Base-by-base conservation (phyloP, 1,140 invertebrate species). In the Macrosteles quadrilineatus region DNA sequence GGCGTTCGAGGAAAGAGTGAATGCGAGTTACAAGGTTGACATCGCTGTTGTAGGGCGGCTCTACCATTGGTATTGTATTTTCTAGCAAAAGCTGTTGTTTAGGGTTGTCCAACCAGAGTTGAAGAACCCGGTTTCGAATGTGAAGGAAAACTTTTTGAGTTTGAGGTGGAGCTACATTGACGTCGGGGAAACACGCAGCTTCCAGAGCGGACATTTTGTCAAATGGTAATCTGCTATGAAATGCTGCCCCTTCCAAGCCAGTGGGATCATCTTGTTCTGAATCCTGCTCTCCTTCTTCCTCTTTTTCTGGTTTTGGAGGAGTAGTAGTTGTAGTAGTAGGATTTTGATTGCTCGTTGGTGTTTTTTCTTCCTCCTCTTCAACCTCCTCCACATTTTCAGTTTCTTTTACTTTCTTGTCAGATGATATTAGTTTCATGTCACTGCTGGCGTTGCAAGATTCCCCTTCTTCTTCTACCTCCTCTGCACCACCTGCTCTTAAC, bases 41-140 rank as follows among this genome's bases (percentile, higher is more conserved):
- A 83, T 98, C 95, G 80, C 92, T 96, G 80, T 98, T 97, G 76
- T 95, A 98, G 0, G 95, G 94, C 17, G 91, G 83, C 81, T 97
- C 95, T 77, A 98, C 88, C 76, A 90, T 88, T 23, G 90, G 86
- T 14, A 97, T 79, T 30, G 89, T 88, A 81, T 88, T 88, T 76
- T 97, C 94, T 74, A 92, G 85, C 25, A 91, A 91, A 11, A 99
- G 81, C 77, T 99, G 95, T 73, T 92, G 86, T 76, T 97, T 97
- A 0, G 97, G 95, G 85, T 98, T 96, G 77, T 98, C 94, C 59
- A 98, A 84, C 97, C 97, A 99, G 76, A 98, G 85, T 82, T 98
- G 95, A n/a, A 99, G 83, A 83, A 98, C 83, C 77, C 95, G 86
- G 80, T 98, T 98, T 75, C 97, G 87, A 74, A 98, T 91, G 78